Evolutionary conservation across 2,113 vertebrate species (phyloP), one percentile per base, ranked within the genome.

Genomic region (Glaucomys volans): DNA sequence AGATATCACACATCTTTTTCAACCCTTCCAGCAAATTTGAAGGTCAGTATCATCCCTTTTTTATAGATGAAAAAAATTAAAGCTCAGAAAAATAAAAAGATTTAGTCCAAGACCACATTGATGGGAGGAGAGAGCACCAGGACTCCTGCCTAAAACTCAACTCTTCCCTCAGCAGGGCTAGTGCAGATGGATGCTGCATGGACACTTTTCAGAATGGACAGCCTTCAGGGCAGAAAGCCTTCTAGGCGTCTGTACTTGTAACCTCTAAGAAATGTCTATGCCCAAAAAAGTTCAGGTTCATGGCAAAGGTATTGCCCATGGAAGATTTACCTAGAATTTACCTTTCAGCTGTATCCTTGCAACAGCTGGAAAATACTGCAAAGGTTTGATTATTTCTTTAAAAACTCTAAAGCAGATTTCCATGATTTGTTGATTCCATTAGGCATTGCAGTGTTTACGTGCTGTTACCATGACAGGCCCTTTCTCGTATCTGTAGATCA

Each of bases 131-230:
- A 32, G 44, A 52, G 66, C 80, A n/a, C 16, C 6, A 54, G 62
- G 24, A 26, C 4, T 7, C 17, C 50, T 5, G n/a, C 50, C 76
- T 74, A 37, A 44, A 35, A 42, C 1, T 0, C 24, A 35, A 1
- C 20, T 74, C 82, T 35, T 16, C 4, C 28, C 28, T 52, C 3
- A 8, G 40, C 35, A 26, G 13, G 30, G 13, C 77, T 52, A 7
- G 42, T 2, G 6, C 44, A 47, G 44, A 47, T 26, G 18, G n/a
- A 62, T 10, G 59, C 66, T 22, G 8, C 0, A 0, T 1, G 32
- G 50, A 54, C 42, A 40, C 44, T 2, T 67, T 64, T 62, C 59
- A 75, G 59, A 80, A 54, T 0, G 13, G 40, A 59, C 32, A 62
- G 32, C 44, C 62, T 32, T 80, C 50, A 74, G 30, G 40, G 81